Conservation (phyloP, 2,888 invertebrate species). For the Dione vanillae region DNA sequence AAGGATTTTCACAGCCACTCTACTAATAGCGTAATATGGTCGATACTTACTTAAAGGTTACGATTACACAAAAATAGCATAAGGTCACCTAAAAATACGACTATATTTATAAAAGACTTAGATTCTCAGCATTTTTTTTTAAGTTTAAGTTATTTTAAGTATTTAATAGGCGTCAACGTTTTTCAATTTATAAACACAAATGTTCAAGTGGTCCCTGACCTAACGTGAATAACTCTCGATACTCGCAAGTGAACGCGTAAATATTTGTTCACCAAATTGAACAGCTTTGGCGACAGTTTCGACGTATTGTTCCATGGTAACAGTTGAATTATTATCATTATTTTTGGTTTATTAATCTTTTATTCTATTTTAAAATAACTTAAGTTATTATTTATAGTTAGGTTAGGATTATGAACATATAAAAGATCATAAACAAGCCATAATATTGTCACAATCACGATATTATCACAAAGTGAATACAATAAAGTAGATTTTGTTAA, state of each 20-base stretch:
- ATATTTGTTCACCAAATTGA: slow-evolving; percentile 23
- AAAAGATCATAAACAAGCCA: background rate
- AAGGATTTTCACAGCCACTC: background rate
- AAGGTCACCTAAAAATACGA: background rate
- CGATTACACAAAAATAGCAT: background rate
- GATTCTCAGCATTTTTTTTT: background rate
- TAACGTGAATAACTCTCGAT: slow-evolving; percentile 19
- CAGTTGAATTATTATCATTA: background rate
- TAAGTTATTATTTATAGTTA: background rate
- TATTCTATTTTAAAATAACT: too few relatives aligned
- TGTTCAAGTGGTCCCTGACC: slow-evolving; percentile 6
- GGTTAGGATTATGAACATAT: background rate
- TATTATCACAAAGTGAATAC: background rate
- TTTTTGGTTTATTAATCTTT: too few relatives aligned
- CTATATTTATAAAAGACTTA: background rate
- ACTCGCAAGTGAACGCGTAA: slow-evolving; percentile 15
- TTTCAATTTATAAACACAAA: background rate
- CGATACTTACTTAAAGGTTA: background rate
- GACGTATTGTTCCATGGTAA: background rate
- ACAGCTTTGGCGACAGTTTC: background rate
- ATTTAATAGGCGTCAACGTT: background rate
- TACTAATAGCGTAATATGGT: too few relatives aligned
- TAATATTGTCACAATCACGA: background rate
- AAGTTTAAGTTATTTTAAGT: background rate
- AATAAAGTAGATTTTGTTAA: slow-evolving; percentile 8